phyloP scores from a whole-genome alignment of 2,113 vertebrate genomes.

The Cromileptes altivelis region DNA sequence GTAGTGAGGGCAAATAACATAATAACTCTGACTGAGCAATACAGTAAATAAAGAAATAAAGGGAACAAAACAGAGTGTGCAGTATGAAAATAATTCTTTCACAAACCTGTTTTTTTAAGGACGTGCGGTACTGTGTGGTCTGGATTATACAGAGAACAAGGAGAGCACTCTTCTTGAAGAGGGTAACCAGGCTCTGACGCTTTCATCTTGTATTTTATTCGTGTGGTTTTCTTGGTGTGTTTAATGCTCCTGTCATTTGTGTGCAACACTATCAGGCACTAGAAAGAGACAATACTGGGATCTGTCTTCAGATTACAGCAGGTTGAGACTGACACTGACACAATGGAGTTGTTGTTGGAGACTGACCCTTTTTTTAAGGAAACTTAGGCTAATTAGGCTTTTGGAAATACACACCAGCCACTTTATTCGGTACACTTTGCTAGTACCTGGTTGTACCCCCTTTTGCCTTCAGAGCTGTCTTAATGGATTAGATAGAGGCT shows the following conservation, averaged over 20 bases:
- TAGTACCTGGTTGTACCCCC: no score
- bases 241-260: background rate
- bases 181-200: no score
- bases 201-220: no score
- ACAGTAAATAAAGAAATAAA: background rate
- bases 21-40: background rate
- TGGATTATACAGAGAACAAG: no score
- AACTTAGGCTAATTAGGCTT: background rate
- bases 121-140: no score
- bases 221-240: background rate
- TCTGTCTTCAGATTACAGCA: background rate
- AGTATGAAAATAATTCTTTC: background rate
- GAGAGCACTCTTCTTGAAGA: no score
- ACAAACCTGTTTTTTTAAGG: background rate
- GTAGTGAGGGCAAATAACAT: constrained; percentile 20
- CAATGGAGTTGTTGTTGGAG: no score
- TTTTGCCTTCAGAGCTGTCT: no score
- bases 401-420: background rate
- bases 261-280: background rate
- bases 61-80: background rate
- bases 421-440: no score
- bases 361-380: background rate
- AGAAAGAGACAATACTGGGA: background rate
- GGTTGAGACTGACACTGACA: background rate
- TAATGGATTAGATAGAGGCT: no score